Evolutionary conservation across 2,113 vertebrate species (phyloP).

Genomic region (Callopanchax toddi): DNA sequence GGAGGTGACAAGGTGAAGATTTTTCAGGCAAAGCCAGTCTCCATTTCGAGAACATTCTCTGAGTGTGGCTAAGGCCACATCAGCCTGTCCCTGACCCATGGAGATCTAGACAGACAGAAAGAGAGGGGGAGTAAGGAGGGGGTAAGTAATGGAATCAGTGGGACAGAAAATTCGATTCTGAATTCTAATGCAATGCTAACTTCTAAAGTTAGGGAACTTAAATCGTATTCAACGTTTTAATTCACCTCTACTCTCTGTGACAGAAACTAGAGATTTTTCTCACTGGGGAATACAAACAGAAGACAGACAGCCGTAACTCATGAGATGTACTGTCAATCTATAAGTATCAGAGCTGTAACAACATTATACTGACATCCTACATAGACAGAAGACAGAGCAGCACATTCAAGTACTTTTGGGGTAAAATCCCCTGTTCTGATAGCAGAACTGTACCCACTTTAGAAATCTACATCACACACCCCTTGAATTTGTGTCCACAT

Average conservation of each 20-base stretch:
- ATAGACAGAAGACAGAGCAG: not conserved
- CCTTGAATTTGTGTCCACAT: too few species aligned
- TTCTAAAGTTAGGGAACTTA: constrained; percentile 4
- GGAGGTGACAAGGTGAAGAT: constrained; percentile 94
- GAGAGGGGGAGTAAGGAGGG: not conserved
- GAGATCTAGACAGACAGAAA: constrained; percentile 84
- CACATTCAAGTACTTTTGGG: not conserved
- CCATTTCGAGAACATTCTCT: constrained; percentile 88
- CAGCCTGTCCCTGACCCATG: constrained; percentile 98
- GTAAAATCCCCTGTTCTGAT: too few species aligned
- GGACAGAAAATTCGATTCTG: constrained; percentile 40
- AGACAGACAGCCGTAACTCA: not conserved
- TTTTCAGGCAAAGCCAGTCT: constrained; percentile 97
- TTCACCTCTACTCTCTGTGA: not conserved
- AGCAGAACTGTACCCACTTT: too few species aligned
- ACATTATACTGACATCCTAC: not conserved
- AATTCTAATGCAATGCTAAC: constrained; percentile 6
- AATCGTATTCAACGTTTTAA: constrained; percentile 37
- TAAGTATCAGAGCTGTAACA: not conserved
- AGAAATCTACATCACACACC: too few species aligned
- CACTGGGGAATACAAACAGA: not conserved
- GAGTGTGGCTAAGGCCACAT: constrained; percentile 90
- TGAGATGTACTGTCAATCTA: not conserved
- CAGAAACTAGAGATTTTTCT: not conserved
- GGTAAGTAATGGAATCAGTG: constrained; percentile 32